Evolutionary conservation across 2,113 vertebrate genomes (phyloP).

Genomic region (Ascaphus truei): DNA sequence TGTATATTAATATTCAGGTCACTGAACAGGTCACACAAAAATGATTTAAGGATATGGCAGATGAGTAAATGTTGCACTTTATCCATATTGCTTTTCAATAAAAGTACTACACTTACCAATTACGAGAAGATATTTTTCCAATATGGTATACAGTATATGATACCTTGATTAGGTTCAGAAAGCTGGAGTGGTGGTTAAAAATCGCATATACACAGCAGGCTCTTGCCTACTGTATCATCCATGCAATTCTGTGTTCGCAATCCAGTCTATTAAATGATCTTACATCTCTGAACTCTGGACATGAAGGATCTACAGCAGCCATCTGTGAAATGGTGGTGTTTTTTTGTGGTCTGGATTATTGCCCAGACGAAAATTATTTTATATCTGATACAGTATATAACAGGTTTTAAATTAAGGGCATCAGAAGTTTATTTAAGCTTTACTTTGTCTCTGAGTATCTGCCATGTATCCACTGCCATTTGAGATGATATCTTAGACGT

Average conservation of each 20-base stretch:
- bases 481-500: too few relatives aligned
- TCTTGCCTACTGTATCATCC: constrained; percentile 10
- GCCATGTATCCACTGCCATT: too few relatives aligned
- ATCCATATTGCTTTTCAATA: too few relatives aligned
- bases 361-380: constrained; percentile 46
- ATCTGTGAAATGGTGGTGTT: constrained; percentile 40
- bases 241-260: neutral
- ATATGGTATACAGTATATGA: too few relatives aligned
- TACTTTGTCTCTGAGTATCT: constrained; percentile 4
- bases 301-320: constrained; percentile 39
- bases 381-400: constrained; percentile 38
- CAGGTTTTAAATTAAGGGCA: constrained; percentile 37
- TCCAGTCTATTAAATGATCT: neutral
- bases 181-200: neutral
- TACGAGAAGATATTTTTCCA: too few relatives aligned
- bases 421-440: constrained; percentile 39
- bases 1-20: too few relatives aligned
- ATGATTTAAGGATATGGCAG: too few relatives aligned
- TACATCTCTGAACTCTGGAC: constrained; percentile 41
- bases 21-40: too few relatives aligned
- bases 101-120: too few relatives aligned
- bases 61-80: too few relatives aligned
- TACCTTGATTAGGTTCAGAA: neutral
- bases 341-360: constrained; percentile 52
- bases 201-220: neutral